Evolutionary conservation across 2,113 vertebrate genomes (phyloP).

Genomic region (Halichoeres trimaculatus): DNA sequence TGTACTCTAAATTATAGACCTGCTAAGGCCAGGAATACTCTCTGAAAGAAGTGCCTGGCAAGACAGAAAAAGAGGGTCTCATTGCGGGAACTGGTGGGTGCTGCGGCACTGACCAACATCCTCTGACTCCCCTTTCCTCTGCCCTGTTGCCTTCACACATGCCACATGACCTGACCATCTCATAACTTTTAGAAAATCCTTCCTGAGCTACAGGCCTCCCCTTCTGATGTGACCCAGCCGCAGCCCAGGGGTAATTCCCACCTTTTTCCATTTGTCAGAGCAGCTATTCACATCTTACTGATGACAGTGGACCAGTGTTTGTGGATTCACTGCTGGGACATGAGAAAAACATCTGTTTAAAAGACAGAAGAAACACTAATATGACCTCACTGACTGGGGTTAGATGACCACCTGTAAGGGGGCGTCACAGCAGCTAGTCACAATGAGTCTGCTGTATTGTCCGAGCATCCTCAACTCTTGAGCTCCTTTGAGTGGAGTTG

Average conservation of each 20-base stretch:
- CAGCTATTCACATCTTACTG: conserved; percentile 26
- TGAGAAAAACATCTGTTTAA: conserved; percentile 45
- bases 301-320: conserved; percentile 57
- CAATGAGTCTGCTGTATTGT: conserved; percentile 2
- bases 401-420: conserved; percentile 17
- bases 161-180: conserved; percentile 49
- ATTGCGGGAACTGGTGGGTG: conserved; percentile 75
- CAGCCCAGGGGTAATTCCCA: conserved; percentile 53
- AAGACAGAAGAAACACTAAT: not conserved
- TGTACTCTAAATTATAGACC: conserved; percentile 70
- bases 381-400: conserved; percentile 6
- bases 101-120: conserved; percentile 77
- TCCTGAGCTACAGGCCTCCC: not conserved
- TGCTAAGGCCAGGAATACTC: conserved; percentile 72
- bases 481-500: not conserved
- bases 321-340: conserved; percentile 5
- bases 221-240: conserved; percentile 34
- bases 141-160: conserved; percentile 24
- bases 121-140: conserved; percentile 49
- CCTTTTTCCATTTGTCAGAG: conserved; percentile 56
- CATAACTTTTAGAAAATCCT: not conserved
- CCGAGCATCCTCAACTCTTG: not conserved
- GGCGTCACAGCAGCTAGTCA: conserved; percentile 18
- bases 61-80: conserved; percentile 71
- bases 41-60: conserved; percentile 63